These are phyloP conservation scores for Agrenia bidenticulata DNA, from an alignment of 2,888 invertebrate genomes.

Conservation along the genomic window DNA sequence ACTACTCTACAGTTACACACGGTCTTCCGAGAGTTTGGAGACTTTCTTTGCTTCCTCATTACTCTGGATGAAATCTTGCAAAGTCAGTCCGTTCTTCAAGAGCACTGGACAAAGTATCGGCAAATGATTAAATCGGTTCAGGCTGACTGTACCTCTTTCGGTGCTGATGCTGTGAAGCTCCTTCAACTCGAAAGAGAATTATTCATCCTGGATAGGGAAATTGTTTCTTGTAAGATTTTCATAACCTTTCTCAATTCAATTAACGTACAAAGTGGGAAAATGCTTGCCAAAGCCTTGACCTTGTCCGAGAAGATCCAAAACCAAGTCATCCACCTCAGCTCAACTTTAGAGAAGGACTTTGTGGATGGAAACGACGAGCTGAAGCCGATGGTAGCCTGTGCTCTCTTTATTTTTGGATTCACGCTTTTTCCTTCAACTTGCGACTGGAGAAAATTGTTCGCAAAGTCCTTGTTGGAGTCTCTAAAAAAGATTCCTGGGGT, in stretches of 20 bases:
- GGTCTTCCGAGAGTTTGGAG: constrained; percentile 56
- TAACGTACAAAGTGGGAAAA: constrained; percentile 14
- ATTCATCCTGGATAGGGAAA: constrained; percentile 67
- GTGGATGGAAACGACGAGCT: constrained; percentile 34
- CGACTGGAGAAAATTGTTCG: constrained; percentile 45
- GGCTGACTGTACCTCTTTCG: constrained; percentile 65
- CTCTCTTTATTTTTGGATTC: constrained; percentile 40
- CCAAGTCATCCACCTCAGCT: constrained; percentile 21
- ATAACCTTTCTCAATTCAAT: constrained; percentile 56
- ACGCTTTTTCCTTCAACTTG: constrained; percentile 34
- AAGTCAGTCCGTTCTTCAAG: constrained; percentile 61
- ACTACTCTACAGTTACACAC: constrained; percentile 46
- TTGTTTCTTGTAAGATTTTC: constrained; percentile 71
- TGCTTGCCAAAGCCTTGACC: constrained; percentile 21
- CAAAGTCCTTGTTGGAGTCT: constrained; percentile 40
- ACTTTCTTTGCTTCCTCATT: constrained; percentile 59
- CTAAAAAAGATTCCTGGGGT: constrained; percentile 69
- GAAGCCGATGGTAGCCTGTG: constrained; percentile 39
- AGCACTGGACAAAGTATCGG: constrained; percentile 77
- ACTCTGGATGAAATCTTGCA: constrained; percentile 69
- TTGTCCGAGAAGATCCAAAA: constrained; percentile 37
- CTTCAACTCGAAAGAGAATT: constrained; percentile 71
- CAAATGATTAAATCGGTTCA: constrained; percentile 70
- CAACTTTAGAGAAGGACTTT: constrained; percentile 41
- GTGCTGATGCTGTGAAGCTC: constrained; percentile 64